Evolutionary conservation across 2,113 vertebrate species (phyloP).

Genomic region (Crypturellus undulatus): DNA sequence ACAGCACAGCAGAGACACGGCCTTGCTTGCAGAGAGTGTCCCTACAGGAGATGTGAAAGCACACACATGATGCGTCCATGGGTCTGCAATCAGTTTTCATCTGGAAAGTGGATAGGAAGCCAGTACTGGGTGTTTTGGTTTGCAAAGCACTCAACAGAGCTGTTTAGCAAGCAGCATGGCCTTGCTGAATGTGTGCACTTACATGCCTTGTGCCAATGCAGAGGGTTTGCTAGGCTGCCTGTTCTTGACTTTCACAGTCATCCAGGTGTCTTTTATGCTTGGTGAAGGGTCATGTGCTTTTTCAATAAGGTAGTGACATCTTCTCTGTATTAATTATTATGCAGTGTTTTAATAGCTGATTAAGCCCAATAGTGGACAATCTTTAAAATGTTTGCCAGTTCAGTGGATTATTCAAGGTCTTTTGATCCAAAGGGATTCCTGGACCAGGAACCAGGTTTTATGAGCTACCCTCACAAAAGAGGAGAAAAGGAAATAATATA

Average conservation of each 20-base stretch:
- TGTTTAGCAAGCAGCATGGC: neutral
- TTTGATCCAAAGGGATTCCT: neutral
- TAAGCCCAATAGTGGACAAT: neutral
- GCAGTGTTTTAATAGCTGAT: neutral
- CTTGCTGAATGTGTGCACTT: neutral
- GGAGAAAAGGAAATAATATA: neutral
- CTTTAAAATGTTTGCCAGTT: neutral
- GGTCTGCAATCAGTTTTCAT: neutral
- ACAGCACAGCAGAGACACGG: neutral
- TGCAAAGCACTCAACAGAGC: neutral
- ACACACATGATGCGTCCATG: neutral
- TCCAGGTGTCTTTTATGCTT: neutral
- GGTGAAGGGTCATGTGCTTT: neutral
- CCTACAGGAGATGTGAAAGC: neutral
- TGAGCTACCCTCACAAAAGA: neutral
- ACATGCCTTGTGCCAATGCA: neutral
- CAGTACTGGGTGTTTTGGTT: neutral
- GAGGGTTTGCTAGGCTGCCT: neutral
- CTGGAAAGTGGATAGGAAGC: neutral
- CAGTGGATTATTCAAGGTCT: neutral
- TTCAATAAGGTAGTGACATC: neutral
- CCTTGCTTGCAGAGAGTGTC: neutral
- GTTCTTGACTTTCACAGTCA: neutral
- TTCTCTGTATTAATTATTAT: neutral
- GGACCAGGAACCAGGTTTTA: neutral